A percentile compares a stretch with the other conserved stretches of the same genome.
Conservation (phyloP, 2,113 vertebrate species). For the Labeo rohita region DNA sequence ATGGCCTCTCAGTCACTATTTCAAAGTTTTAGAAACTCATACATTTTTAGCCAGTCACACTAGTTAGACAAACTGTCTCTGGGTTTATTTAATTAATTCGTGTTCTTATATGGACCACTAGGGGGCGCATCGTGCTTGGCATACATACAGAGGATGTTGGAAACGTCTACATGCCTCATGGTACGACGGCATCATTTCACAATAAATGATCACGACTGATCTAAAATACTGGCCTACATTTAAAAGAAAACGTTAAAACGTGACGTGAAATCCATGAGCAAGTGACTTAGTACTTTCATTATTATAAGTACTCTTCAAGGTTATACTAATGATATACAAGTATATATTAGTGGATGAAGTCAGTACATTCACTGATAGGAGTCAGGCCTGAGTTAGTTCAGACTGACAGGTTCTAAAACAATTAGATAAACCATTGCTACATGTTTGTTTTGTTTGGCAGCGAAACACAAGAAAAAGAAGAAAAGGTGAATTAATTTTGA, state of each 20-base stretch:
- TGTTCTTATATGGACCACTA: conserved; percentile 29
- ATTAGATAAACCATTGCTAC: conserved; percentile 41
- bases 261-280: background rate
- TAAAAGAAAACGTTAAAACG: background rate
- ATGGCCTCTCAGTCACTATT: background rate
- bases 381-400: background rate
- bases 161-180: background rate
- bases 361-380: background rate
- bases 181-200: background rate
- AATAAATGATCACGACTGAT: background rate
- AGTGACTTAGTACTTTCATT: background rate
- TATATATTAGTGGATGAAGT: background rate
- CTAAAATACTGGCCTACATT: background rate
- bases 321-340: background rate
- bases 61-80: background rate
- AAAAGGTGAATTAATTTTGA: conserved; percentile 49
- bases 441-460: conserved; percentile 47
- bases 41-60: background rate
- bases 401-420: conserved; percentile 32
- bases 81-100: background rate
- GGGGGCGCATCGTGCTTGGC: conserved; percentile 46
- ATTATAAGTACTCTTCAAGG: background rate
- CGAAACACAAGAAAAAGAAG: conserved; percentile 43
- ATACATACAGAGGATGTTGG: conserved; percentile 15
- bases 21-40: background rate